Conservation (phyloP, 2,888 invertebrate species). For the Ophion obscuratus region DNA sequence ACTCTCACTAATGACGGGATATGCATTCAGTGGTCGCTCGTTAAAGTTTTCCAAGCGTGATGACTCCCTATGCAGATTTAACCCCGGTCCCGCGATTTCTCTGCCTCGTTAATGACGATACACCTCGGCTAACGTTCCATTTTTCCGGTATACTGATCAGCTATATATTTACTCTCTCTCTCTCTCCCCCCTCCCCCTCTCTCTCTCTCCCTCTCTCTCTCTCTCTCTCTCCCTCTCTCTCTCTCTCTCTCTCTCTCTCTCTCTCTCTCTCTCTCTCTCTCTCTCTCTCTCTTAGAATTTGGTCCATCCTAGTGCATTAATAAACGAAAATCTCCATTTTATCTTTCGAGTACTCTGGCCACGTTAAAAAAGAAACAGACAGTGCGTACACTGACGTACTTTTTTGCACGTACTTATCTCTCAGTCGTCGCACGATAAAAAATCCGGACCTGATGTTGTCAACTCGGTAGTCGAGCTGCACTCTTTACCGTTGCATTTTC, state of each 20-base stretch:
- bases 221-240: too few species aligned
- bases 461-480: constrained; percentile 18
- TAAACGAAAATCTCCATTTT: too few species aligned
- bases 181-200: too few species aligned
- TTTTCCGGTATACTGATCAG: background rate
- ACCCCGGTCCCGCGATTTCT: constrained; percentile 17
- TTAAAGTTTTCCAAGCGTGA: constrained; percentile 23
- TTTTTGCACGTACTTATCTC: constrained; percentile 2
- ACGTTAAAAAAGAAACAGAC: too few species aligned
- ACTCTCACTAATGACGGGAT: constrained; percentile 31
- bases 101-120: constrained; percentile 17
- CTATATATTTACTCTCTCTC: background rate
- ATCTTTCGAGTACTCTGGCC: too few species aligned
- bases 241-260: too few species aligned
- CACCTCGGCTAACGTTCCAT: background rate
- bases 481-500: constrained; percentile 8
- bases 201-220: too few species aligned
- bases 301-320: too few species aligned
- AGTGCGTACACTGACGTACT: background rate
- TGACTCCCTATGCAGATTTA: constrained; percentile 6
- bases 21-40: constrained; percentile 17
- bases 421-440: background rate
- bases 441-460: constrained; percentile 7
- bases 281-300: too few species aligned
- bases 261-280: too few species aligned